These are phyloP conservation scores for Zaprionus ghesquierei DNA, from an alignment of 1,140 invertebrate genomes.

Conservation along the genomic window DNA sequence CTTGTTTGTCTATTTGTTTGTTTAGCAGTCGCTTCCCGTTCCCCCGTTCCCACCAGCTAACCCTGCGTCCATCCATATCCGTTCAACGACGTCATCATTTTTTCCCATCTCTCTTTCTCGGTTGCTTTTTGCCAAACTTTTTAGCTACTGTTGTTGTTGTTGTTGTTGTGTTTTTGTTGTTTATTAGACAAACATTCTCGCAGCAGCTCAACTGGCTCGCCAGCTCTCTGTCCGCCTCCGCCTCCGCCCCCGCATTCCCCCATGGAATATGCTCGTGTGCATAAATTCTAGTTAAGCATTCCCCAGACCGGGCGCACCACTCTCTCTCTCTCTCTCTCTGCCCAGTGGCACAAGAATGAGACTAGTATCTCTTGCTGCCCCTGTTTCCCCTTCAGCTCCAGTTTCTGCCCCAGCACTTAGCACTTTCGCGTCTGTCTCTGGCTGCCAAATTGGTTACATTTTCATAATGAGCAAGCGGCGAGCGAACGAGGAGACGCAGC, in stretches of 20 bases:
- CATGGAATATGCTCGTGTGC: slow-evolving; percentile 70
- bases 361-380: neutral
- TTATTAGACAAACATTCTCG: slow-evolving; percentile 61
- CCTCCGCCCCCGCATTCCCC: slow-evolving; percentile 48
- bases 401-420: neutral
- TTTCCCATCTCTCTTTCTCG: slow-evolving; percentile 23
- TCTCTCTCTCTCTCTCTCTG: too few species aligned
- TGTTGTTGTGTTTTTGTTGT: slow-evolving; percentile 45
- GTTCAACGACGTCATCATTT: slow-evolving; percentile 68
- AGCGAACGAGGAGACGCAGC: slow-evolving; percentile 19
- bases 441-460: slow-evolving; percentile 61
- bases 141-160: slow-evolving; percentile 32
- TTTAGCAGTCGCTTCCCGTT: slow-evolving; percentile 25
- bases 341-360: slow-evolving; percentile 22
- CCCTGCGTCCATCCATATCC: slow-evolving; percentile 15
- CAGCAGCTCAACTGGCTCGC: slow-evolving; percentile 6
- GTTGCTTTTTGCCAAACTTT: slow-evolving; percentile 69
- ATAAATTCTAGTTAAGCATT: slow-evolving; percentile 64
- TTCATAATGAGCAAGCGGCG: slow-evolving; percentile 65
- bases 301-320: slow-evolving; percentile 5
- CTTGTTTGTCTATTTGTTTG: slow-evolving; percentile 72
- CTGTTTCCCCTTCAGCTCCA: neutral
- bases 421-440: slow-evolving; percentile 26
- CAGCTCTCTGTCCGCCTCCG: slow-evolving; percentile 14
- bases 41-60: neutral